These are phyloP conservation scores for Platalea minor DNA, from an alignment of 2,797 vertebrate genomes.

Conservation along the genomic window DNA sequence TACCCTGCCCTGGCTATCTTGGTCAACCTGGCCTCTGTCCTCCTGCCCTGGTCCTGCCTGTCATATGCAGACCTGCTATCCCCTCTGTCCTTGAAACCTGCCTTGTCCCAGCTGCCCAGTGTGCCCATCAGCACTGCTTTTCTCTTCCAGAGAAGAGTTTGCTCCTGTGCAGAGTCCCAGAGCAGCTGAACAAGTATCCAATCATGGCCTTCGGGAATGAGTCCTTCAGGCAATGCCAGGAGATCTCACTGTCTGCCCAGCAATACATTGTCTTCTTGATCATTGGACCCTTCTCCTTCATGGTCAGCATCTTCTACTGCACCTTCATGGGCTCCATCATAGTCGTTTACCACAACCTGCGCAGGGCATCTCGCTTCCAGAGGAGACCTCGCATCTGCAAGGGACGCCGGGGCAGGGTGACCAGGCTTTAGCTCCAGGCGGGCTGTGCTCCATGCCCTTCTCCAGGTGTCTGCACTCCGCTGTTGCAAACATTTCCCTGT, in stretches of 20 bases:
- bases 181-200: slow-evolving; percentile 35
- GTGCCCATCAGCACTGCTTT: neutral
- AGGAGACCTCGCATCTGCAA: neutral
- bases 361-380: neutral
- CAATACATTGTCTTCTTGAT: slow-evolving; percentile 57
- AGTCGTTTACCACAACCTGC: slow-evolving; percentile 14
- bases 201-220: slow-evolving; percentile 65
- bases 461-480: neutral
- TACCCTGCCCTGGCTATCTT: rapidly evolving
- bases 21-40: neutral
- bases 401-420: neutral
- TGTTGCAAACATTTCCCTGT: neutral
- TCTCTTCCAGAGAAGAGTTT: slow-evolving; percentile 64
- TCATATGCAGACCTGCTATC: neutral
- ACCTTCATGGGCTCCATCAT: slow-evolving; percentile 47
- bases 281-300: slow-evolving; percentile 70
- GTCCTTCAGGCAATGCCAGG: slow-evolving; percentile 71
- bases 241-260: neutral
- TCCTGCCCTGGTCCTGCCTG: neutral
- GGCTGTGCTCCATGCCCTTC: neutral
- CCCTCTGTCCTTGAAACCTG: neutral
- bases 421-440: neutral
- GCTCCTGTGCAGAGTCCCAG: slow-evolving; percentile 60
- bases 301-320: slow-evolving; percentile 72
- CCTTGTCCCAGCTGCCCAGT: neutral